A percentile compares a stretch with the other conserved stretches of the same genome.
phyloP scores from a whole-genome alignment of 2,888 invertebrate species.

The Yponomeuta evonymella region DNA sequence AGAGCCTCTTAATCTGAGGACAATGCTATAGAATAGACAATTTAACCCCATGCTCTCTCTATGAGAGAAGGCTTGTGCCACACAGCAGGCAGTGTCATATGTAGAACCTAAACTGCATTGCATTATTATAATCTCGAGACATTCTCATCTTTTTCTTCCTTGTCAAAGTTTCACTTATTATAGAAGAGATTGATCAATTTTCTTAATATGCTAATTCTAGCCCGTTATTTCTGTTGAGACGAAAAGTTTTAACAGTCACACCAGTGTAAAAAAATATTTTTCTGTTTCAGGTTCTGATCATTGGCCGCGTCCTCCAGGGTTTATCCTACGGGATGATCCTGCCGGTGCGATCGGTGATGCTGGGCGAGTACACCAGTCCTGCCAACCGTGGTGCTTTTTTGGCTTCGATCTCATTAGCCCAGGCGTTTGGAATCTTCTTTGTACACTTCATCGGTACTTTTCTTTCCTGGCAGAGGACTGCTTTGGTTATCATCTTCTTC shows the following conservation, averaged over 20 bases:
- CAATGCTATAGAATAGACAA: too few species aligned
- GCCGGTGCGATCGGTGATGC: constrained; percentile 63
- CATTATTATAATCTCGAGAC: too few species aligned
- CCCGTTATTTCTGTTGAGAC: too few species aligned
- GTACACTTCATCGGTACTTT: constrained; percentile 78
- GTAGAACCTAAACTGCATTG: too few species aligned
- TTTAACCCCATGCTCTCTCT: too few species aligned
- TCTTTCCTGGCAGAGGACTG: constrained; percentile 72
- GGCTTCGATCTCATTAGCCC: constrained; percentile 73
- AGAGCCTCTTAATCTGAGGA: too few species aligned
- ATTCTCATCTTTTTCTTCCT: too few species aligned
- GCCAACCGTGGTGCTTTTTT: constrained; percentile 77
- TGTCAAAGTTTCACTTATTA: too few species aligned
- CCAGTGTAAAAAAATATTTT: background rate
- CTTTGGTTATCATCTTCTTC: constrained; percentile 59
- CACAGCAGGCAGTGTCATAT: too few species aligned
- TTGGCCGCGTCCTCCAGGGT: constrained; percentile 51
- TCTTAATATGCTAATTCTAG: too few species aligned
- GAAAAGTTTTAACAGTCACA: background rate
- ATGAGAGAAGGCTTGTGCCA: too few species aligned
- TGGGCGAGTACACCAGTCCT: constrained; percentile 76
- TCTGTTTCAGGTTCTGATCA: constrained; percentile 38
- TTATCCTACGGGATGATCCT: constrained; percentile 69
- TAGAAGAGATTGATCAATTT: too few species aligned
- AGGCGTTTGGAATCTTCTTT: constrained; percentile 76